phyloP scores from a whole-genome alignment of 2,888 invertebrate genomes.

The Smittia aterrima region DNA sequence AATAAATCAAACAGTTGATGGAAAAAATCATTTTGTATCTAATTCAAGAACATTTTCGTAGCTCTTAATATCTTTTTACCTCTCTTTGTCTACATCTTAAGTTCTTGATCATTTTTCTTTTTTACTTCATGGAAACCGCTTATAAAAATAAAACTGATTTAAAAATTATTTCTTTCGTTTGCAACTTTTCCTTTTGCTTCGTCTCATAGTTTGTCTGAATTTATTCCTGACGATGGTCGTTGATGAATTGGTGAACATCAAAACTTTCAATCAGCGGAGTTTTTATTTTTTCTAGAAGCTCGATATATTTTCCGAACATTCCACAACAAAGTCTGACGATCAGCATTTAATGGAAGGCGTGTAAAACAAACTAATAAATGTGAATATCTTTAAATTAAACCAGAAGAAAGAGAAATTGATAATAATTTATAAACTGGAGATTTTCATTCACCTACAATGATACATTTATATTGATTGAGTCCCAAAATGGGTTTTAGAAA shows the following conservation, averaged over 20 bases:
- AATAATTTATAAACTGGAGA: slow-evolving; percentile 15
- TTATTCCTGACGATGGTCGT: too few species aligned
- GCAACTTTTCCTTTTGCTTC: background rate
- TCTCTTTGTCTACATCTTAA: background rate
- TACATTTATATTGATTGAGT: background rate
- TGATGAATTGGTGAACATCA: too few species aligned
- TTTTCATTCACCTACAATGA: background rate
- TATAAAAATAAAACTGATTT: background rate
- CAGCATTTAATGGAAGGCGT: too few species aligned
- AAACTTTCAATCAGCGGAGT: too few species aligned
- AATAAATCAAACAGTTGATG: too few species aligned
- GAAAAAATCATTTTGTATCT: background rate
- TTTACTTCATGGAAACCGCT: background rate
- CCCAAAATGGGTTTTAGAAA: slow-evolving; percentile 7
- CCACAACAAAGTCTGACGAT: too few species aligned
- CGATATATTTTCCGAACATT: too few species aligned
- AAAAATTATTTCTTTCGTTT: background rate
- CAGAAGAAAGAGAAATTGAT: background rate
- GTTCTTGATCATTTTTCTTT: background rate
- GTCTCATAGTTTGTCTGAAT: too few species aligned
- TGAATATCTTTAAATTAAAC: slow-evolving; percentile 1
- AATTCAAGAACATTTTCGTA: background rate
- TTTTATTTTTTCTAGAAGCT: too few species aligned
- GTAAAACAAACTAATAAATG: background rate
- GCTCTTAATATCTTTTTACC: background rate